Percentiles rank a stretch among this genome's conserved stretches.
Evolutionary conservation across 2,113 vertebrate genomes (phyloP).

Genomic region (Vireo altiloquus): DNA sequence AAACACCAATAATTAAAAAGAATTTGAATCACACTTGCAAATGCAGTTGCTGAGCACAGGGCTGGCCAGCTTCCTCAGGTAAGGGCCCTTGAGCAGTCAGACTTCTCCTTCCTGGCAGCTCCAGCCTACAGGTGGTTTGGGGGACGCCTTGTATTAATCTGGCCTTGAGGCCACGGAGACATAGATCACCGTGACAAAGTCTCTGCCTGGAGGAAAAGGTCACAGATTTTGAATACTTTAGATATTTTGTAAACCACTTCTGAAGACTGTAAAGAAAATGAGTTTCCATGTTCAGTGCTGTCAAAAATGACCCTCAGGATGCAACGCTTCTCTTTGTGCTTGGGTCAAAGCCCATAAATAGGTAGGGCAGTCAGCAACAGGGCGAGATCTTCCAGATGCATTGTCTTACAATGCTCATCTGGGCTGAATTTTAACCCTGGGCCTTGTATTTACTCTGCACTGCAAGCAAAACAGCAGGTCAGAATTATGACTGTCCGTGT

Average conservation of each 20-base stretch:
- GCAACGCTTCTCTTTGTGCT: not conserved
- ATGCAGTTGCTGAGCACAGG: rapidly evolving
- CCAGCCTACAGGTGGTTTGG: not conserved
- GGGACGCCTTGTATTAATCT: not conserved
- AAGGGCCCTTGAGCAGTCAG: slow-evolving; percentile 6
- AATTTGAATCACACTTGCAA: not conserved
- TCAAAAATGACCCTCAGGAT: slow-evolving; percentile 1
- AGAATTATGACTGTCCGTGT: not conserved
- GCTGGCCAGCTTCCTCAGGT: not conserved
- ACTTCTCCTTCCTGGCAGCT: not conserved
- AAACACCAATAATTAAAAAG: not conserved
- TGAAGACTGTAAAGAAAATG: slow-evolving; percentile 15
- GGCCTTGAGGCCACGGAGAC: not conserved
- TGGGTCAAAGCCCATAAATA: not conserved
- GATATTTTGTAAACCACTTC: slow-evolving; percentile 14
- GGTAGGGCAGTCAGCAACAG: not conserved
- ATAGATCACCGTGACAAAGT: not conserved
- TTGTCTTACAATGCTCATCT: not conserved
- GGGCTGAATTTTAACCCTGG: not conserved
- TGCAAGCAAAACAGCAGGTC: not conserved
- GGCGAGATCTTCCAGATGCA: not conserved
- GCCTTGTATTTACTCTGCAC: not conserved
- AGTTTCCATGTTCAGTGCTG: not conserved
- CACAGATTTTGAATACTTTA: slow-evolving; percentile 45
- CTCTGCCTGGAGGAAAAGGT: slow-evolving; percentile 38